These are phyloP conservation scores for Diplazon laetatorius DNA, from an alignment of 2,888 invertebrate genomes.

Conservation along the genomic window DNA sequence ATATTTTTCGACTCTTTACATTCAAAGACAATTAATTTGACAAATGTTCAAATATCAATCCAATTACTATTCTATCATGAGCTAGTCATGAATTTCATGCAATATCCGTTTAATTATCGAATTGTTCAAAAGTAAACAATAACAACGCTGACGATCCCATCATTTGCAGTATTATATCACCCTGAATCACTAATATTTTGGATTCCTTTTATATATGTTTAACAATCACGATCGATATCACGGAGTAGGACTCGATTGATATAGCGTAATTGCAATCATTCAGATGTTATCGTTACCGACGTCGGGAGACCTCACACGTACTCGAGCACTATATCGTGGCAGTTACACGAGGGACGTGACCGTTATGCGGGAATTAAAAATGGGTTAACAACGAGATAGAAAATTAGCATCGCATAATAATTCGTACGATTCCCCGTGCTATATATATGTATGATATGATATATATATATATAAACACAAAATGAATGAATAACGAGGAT, in stretches of 20 bases:
- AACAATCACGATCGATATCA: constrained; percentile 24
- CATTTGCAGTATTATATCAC: not conserved
- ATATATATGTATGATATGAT: constrained; percentile 49
- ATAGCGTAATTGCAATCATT: constrained; percentile 40
- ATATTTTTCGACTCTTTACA: too few relatives aligned
- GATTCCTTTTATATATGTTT: constrained; percentile 19
- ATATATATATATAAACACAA: too few relatives aligned
- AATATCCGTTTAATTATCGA: too few relatives aligned
- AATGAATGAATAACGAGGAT: constrained; percentile 60
- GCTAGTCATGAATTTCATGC: too few relatives aligned
- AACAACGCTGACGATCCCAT: not conserved
- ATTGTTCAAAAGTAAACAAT: too few relatives aligned
- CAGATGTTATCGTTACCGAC: constrained; percentile 35
- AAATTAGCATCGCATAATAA: constrained; percentile 61
- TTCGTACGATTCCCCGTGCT: constrained; percentile 46
- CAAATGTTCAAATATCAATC: too few relatives aligned
- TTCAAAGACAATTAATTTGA: too few relatives aligned
- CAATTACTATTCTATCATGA: too few relatives aligned
- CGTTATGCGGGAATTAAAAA: constrained; percentile 48
- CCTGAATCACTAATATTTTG: constrained; percentile 8
- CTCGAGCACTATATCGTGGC: constrained; percentile 17
- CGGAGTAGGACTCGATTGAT: constrained; percentile 17
- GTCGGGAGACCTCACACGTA: constrained; percentile 1
- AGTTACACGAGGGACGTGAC: constrained; percentile 27
- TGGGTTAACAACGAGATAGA: constrained; percentile 56